These are phyloP conservation scores for Bombylius major DNA, from an alignment of 2,888 invertebrate species.

Conservation along the genomic window DNA sequence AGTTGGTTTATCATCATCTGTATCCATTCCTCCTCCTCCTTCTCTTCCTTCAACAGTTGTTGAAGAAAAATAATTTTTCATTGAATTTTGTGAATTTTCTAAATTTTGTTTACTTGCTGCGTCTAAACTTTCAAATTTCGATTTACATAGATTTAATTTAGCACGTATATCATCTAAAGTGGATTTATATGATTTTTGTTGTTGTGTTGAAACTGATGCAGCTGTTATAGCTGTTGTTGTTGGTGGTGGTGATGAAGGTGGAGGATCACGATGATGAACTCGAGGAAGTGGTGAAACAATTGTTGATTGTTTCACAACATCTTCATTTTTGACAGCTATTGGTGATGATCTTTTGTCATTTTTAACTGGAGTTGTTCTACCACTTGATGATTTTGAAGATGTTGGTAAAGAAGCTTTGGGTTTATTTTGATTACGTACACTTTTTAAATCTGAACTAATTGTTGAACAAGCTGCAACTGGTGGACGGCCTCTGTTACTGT, in stretches of 20 bases:
- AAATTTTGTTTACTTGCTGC: constrained; percentile 30
- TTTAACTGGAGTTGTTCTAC: background rate
- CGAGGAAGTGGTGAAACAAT: background rate
- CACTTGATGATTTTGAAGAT: background rate
- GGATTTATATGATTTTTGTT: constrained; percentile 25
- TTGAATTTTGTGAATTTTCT: constrained; percentile 29
- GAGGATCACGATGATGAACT: constrained; percentile 4
- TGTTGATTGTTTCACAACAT: background rate
- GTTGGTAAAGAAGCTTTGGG: background rate
- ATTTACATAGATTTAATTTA: constrained; percentile 32
- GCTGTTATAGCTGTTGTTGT: constrained; percentile 12
- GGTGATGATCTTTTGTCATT: background rate
- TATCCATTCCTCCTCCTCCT: background rate
- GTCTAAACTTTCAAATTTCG: constrained; percentile 32
- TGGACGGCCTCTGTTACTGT: constrained; percentile 7
- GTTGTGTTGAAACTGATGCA: constrained; percentile 18
- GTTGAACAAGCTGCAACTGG: background rate
- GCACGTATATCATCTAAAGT: constrained; percentile 33
- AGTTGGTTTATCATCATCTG: background rate
- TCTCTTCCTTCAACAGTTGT: constrained; percentile 16
- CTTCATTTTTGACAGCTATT: constrained; percentile 7
- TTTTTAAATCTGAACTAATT: background rate
- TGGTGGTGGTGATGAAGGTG: constrained; percentile 13
- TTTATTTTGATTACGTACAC: background rate
- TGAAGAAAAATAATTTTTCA: constrained; percentile 30